Evolutionary conservation across 2,888 invertebrate genomes (phyloP).

Genomic region (Opisthograptis luteolata): DNA sequence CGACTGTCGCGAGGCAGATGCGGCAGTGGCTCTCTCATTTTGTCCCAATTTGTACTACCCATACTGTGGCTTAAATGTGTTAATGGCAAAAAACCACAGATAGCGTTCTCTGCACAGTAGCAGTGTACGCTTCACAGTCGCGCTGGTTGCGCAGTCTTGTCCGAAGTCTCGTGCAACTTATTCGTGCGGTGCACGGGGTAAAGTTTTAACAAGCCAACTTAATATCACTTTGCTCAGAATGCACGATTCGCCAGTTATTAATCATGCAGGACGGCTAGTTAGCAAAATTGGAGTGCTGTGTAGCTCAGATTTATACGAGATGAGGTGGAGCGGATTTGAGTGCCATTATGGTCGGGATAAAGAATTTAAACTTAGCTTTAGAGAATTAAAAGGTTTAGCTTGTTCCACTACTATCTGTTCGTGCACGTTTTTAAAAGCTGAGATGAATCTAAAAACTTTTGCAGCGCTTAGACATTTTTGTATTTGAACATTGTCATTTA

Average conservation of each 20-base stretch:
- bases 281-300: constrained; percentile 71
- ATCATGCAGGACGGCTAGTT: constrained; percentile 82
- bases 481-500: neutral
- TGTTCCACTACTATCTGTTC: constrained; percentile 10
- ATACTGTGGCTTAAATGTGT: too few relatives aligned
- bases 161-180: constrained; percentile 59
- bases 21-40: neutral
- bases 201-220: constrained; percentile 85
- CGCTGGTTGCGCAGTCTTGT: constrained; percentile 1
- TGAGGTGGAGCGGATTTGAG: constrained; percentile 39
- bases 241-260: constrained; percentile 81
- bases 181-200: constrained; percentile 68
- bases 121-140: constrained; percentile 3
- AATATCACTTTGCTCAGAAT: constrained; percentile 81
- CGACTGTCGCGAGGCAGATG: neutral
- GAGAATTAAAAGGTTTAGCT: constrained; percentile 22
- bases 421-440: constrained; percentile 1
- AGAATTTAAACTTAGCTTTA: constrained; percentile 30
- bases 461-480: neutral
- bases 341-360: constrained; percentile 30
- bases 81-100: too few relatives aligned
- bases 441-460: neutral
- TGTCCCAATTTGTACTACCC: too few relatives aligned
- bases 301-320: constrained; percentile 55
- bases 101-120: too few relatives aligned